Evolutionary conservation across 2,797 vertebrate genomes (phyloP), one percentile per base, ranked within the genome.

Genomic region (Galagoides demidoff): DNA sequence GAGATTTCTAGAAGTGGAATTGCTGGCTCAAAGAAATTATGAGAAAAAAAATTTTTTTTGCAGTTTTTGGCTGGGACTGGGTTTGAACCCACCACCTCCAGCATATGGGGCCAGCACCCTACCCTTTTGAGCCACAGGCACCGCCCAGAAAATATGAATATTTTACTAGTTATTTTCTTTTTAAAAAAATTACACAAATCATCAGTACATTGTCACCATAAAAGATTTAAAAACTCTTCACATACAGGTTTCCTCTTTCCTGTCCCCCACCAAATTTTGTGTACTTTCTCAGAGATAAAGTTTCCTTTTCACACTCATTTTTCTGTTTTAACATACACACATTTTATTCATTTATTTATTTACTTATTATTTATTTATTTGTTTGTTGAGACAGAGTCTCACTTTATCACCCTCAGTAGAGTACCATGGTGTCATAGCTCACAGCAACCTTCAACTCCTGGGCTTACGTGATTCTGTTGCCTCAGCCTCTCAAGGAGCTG

Each of bases 161-260:
- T 70, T 63, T 93, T 76, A 74, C 27, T 78, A 57, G 43, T 77
- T 71, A 83, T 92, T 93, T 87, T 93, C 59, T 87, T 84, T 52
- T 88, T 74, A 2, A 49, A 77, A 91, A 90, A 78, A 49, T 73
- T 52, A 83, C 23, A 52, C 77, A 57, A 81, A 89, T 45, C 8
- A 66, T 92, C 66, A 68, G 61, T 90, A 86, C 77, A 29, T 93
- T 90, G 77, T 71, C n/a, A 83, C 19, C 34, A 23, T 85, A 81
- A 79, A 86, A 96, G 34, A 66, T 71, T 92, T 39, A 59, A 59
- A 61, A 34, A 81, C 57, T 61, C 31, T 78, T 78, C 52, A 78
- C 31, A 52, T 39, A 59, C 20, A 85, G n/a, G 5, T 73, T 27
- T 76, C 57, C 20, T 89, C 27, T 84, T 74, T 39, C 10, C 61